phyloP scores from a whole-genome alignment of 2,113 vertebrate species.

The Alaudala cheleensis region DNA sequence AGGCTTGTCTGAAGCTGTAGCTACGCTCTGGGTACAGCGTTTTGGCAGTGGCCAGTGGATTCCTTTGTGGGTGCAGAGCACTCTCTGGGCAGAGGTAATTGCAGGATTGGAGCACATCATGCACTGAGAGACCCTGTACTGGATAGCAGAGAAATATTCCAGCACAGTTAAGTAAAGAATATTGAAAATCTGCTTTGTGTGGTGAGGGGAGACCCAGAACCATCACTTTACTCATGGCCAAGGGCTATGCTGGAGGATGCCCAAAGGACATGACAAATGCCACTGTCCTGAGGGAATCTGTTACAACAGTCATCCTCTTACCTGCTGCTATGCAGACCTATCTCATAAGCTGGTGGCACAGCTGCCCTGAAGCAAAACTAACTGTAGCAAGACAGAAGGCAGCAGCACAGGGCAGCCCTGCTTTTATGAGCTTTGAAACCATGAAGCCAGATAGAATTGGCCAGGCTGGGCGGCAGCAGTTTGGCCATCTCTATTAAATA shows the following conservation, averaged over 20 bases:
- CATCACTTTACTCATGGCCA: background rate
- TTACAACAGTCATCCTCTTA: background rate
- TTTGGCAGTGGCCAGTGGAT: background rate
- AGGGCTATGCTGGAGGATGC: background rate
- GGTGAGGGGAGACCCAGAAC: background rate
- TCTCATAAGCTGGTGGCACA: background rate
- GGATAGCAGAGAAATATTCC: background rate
- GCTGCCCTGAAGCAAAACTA: slow-evolving; percentile 1
- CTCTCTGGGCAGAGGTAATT: background rate
- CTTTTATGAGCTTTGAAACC: background rate
- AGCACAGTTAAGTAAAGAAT: background rate
- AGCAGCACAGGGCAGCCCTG: background rate
- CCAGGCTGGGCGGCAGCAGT: slow-evolving; percentile 1
- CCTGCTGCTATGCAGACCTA: background rate
- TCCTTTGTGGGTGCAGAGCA: background rate
- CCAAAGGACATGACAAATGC: background rate
- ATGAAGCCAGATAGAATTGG: background rate
- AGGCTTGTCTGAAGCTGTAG: background rate
- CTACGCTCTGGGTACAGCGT: background rate
- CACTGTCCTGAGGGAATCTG: background rate
- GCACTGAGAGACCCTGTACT: background rate
- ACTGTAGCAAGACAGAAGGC: background rate
- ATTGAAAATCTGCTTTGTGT: background rate
- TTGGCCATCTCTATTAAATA: slow-evolving; percentile 45
- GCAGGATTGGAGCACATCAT: background rate